Base-by-base conservation (phyloP, 1,140 invertebrate genomes). In the Phocides pigmalion region DNA sequence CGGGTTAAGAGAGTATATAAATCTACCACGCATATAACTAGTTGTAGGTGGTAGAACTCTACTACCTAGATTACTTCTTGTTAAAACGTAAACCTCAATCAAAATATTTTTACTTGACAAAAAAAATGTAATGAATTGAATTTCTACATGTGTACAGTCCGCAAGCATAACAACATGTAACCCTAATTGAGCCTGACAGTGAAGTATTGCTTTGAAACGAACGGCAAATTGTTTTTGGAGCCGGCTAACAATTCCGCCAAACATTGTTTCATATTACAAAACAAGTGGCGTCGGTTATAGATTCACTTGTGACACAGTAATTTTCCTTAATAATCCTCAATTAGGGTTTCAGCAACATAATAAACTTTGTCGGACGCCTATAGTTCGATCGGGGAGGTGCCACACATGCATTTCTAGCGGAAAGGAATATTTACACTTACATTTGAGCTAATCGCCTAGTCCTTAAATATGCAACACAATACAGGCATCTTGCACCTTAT, bases 261-360 rank as follows among this genome's bases (percentile, higher is more conserved):
- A 85, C 81, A 82, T 64, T 58, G 74, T 74, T 76, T 73, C 71
- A 67, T 73, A 51, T 82, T 82, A 74, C 82, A 77, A 87, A 84
- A 87, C 79, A 83, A 17, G 19, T 79, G 66, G 53, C 67, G 62
- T 32, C 47, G 28, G 16, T 47, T 39, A 37, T 47, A 12, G 41
- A 50, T 62, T 32, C 35, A 69, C 39, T 64, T 65, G 28, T 53
- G 17, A 39, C 12, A 39, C 35, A 4, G 12, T 14, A 2, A 14
- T 39, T 32, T 32, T 11, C 28, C 28, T 3, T 1, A 11, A 11
- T 32, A 0, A 0, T 32, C n/a, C 28, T 11, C n/a, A 11, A 32
- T 32, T 32, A 11, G 3, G 28, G 9, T 32, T 32, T 8, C 25
- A 28, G 9, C 25, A 0, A 28, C 4, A 28, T 8, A 28, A 28